Evolutionary conservation across 2,113 vertebrate genomes (phyloP).

Genomic region (Callaeas wilsoni): DNA sequence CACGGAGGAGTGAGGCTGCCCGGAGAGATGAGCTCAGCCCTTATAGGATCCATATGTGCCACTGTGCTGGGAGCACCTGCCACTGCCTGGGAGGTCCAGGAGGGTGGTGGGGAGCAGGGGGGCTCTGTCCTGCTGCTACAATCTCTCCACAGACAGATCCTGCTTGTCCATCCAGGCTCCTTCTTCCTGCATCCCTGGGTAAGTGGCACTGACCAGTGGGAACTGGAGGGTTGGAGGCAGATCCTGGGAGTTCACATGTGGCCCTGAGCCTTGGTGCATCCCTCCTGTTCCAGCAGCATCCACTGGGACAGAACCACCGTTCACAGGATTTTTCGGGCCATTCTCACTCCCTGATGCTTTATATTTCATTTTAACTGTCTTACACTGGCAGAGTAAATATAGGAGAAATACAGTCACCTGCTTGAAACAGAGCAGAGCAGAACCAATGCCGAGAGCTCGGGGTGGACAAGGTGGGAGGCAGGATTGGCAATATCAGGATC

Average conservation of each 20-base stretch:
- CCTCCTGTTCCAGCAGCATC: background rate
- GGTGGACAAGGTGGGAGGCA: background rate
- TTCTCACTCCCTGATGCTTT: background rate
- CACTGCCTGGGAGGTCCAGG: background rate
- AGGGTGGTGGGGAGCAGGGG: background rate
- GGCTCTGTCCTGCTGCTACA: background rate
- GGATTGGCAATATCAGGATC: background rate
- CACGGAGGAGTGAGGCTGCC: background rate
- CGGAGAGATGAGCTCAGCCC: background rate
- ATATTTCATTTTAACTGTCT: background rate
- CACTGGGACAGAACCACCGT: background rate
- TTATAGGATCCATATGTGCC: background rate
- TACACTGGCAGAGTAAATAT: background rate
- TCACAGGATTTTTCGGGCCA: background rate
- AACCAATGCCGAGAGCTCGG: accelerated
- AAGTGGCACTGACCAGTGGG: background rate
- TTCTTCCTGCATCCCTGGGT: background rate
- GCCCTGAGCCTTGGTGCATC: background rate
- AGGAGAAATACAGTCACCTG: background rate
- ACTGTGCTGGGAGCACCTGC: background rate
- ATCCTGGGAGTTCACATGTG: background rate
- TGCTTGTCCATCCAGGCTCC: background rate
- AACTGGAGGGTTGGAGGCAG: too few relatives aligned
- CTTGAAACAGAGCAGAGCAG: background rate
- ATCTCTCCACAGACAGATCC: background rate